A percentile compares a stretch with the other conserved stretches of the same genome.
Evolutionary conservation across 2,113 vertebrate genomes (phyloP).

Genomic region (Caracal caracal): DNA sequence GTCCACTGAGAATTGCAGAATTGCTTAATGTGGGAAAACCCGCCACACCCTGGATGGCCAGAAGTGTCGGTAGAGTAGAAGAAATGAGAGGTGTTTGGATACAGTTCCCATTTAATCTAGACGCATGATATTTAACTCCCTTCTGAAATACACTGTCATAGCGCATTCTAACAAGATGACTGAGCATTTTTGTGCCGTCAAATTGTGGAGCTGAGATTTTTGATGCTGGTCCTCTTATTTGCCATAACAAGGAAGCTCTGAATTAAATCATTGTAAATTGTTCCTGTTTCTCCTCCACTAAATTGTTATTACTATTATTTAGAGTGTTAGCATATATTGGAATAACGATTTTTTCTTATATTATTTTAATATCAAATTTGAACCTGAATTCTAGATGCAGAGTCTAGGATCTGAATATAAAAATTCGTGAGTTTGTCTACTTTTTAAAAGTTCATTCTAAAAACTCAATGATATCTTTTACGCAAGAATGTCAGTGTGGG

Average conservation of each 20-base stretch:
- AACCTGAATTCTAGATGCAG: slow-evolving; percentile 28
- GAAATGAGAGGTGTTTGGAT: neutral
- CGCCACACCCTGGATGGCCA: neutral
- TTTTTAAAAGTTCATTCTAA: slow-evolving; percentile 8
- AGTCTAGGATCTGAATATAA: neutral
- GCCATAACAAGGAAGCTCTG: neutral
- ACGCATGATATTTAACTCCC: neutral
- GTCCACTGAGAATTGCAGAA: neutral
- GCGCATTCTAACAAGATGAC: neutral
- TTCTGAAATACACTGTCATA: neutral
- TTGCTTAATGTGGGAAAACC: neutral
- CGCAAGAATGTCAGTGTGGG: neutral
- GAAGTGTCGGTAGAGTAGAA: neutral
- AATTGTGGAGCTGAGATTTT: neutral
- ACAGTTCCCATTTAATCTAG: neutral
- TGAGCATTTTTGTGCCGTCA: neutral
- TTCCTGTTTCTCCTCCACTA: neutral
- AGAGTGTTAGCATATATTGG: neutral
- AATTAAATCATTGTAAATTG: neutral
- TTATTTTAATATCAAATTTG: slow-evolving; percentile 5
- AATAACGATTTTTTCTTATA: neutral
- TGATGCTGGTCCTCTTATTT: neutral
- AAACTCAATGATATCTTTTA: neutral
- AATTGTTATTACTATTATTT: neutral
- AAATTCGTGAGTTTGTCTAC: neutral